phyloP scores from a whole-genome alignment of 2,113 vertebrate genomes.

The Siniperca knerii region DNA sequence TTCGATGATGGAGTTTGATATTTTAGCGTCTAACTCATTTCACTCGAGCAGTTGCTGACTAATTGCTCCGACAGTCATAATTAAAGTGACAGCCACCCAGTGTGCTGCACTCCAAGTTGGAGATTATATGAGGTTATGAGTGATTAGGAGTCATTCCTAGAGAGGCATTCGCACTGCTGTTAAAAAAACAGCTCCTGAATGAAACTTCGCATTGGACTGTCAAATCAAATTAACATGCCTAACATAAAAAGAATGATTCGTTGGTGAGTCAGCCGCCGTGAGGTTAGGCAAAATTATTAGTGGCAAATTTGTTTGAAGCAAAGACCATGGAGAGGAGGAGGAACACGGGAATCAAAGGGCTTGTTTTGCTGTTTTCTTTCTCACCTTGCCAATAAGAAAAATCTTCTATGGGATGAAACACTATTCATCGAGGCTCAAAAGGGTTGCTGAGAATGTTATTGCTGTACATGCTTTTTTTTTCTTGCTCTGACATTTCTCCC shows the following conservation, averaged over 20 bases:
- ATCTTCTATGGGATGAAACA: conserved; percentile 26
- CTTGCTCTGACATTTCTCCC: not conserved
- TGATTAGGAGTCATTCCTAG: conserved; percentile 18
- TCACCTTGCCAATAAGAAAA: conserved; percentile 29
- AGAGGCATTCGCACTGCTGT: not conserved
- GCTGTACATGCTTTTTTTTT: not conserved
- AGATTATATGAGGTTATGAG: conserved; percentile 36
- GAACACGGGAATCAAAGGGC: conserved; percentile 23
- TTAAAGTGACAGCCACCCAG: conserved; percentile 40
- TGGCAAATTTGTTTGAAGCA: conserved; percentile 59
- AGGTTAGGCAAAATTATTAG: conserved; percentile 52
- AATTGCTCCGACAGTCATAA: conserved; percentile 34
- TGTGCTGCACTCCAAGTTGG: conserved; percentile 19
- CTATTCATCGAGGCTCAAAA: conserved; percentile 39
- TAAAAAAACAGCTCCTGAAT: not conserved
- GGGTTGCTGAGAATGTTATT: conserved; percentile 3
- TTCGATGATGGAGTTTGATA: conserved; percentile 3
- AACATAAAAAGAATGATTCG: conserved; percentile 34
- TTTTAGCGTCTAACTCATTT: conserved; percentile 28
- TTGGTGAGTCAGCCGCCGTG: conserved; percentile 30
- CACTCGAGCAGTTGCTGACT: conserved; percentile 15
- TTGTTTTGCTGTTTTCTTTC: conserved; percentile 37
- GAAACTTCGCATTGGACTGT: conserved; percentile 34
- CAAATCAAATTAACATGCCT: conserved; percentile 42
- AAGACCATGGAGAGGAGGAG: conserved; percentile 29